Evolutionary conservation across 2,888 invertebrate species (phyloP).

Genomic region (Petrophora chlorosata): DNA sequence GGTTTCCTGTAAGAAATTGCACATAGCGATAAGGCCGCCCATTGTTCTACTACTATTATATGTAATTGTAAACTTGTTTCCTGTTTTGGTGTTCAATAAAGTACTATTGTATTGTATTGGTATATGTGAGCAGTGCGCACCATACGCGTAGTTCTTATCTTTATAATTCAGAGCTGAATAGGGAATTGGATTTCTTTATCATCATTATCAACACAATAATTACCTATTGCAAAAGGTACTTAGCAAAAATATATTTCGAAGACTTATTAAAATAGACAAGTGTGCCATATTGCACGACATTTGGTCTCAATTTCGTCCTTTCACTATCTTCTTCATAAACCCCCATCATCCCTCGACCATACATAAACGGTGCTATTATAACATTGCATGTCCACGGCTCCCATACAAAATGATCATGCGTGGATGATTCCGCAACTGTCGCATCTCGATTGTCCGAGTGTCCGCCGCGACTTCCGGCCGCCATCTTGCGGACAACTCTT

Average conservation of each 20-base stretch:
- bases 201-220: too few relatives aligned
- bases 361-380: conserved; percentile 22
- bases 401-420: conserved; percentile 41
- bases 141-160: too few relatives aligned
- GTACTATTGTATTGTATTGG: too few relatives aligned
- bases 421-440: conserved; percentile 41
- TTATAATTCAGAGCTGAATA: too few relatives aligned
- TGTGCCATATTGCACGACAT: conserved; percentile 9
- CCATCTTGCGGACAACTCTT: conserved; percentile 39
- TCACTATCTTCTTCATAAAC: not conserved
- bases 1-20: too few relatives aligned
- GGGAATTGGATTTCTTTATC: too few relatives aligned
- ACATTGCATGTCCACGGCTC: conserved; percentile 41
- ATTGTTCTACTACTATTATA: too few relatives aligned
- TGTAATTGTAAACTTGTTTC: too few relatives aligned
- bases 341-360: conserved; percentile 16
- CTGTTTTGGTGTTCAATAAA: too few relatives aligned
- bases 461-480: conserved; percentile 39
- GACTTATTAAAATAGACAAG: not conserved
- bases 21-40: too few relatives aligned
- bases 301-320: conserved; percentile 3
- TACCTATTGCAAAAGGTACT: not conserved
- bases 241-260: not conserved
- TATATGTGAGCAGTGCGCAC: too few relatives aligned
- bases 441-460: conserved; percentile 23